Conservation (phyloP, 2,113 vertebrate genomes). For the Mohoua ochrocephala region DNA sequence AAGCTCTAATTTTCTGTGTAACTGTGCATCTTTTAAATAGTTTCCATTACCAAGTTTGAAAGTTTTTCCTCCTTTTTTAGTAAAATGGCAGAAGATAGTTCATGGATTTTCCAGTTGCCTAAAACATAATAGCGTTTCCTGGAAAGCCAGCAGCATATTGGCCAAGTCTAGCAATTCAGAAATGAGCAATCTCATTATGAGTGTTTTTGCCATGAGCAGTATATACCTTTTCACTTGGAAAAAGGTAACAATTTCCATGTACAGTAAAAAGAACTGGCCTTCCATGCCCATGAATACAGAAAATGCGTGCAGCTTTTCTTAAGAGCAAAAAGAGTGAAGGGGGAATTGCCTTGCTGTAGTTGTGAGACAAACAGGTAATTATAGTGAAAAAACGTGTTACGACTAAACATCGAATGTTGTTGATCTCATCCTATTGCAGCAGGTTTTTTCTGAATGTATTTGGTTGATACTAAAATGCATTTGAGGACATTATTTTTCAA, state of each 20-base stretch:
- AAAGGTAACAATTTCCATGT: neutral
- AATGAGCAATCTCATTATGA: neutral
- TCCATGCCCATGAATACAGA: neutral
- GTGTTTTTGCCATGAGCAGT: neutral
- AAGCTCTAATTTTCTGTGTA: neutral
- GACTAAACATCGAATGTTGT: constrained; percentile 33
- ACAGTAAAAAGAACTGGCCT: neutral
- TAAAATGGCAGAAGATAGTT: neutral
- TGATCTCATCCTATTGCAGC: constrained; percentile 2
- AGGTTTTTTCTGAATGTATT: constrained; percentile 4
- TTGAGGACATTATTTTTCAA: constrained; percentile 42
- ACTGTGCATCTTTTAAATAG: neutral
- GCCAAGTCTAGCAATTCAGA: neutral
- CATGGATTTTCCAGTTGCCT: neutral
- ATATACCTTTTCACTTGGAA: neutral
- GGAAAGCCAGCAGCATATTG: neutral
- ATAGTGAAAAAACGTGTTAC: constrained; percentile 2
- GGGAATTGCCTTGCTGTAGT: neutral
- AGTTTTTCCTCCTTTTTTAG: neutral
- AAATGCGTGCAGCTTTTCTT: neutral
- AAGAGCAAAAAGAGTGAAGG: neutral
- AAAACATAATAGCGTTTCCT: neutral
- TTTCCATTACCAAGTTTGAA: neutral
- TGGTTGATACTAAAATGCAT: constrained; percentile 16
- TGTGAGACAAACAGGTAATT: constrained; percentile 35